These are phyloP conservation scores for Pteromalus puparum DNA, from an alignment of 1,140 invertebrate species.

Conservation along the genomic window DNA sequence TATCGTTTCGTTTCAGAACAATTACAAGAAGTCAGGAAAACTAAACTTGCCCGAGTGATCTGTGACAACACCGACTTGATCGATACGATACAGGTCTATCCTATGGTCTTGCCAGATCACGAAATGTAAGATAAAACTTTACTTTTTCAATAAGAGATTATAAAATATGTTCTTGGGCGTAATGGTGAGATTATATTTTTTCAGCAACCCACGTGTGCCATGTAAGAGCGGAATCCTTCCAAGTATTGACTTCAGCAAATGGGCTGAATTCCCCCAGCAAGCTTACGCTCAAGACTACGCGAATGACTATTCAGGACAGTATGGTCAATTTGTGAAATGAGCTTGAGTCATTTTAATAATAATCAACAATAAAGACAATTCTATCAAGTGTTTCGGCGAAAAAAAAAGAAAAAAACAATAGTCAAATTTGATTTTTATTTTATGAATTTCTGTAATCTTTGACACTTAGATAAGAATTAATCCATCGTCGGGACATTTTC, in stretches of 20 bases:
- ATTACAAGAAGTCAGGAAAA: conserved; percentile 91
- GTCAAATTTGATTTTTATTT: too few species aligned
- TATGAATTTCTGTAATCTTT: not conserved
- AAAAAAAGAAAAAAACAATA: too few species aligned
- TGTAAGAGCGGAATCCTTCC: conserved; percentile 91
- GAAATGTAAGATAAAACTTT: conserved; percentile 82
- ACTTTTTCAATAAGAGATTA: not conserved
- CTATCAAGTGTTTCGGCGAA: not conserved
- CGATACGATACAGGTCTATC: conserved; percentile 94
- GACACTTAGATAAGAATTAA: not conserved
- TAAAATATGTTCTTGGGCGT: not conserved
- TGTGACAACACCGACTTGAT: conserved; percentile 97
- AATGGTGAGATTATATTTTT: conserved; percentile 61
- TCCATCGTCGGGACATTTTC: not conserved
- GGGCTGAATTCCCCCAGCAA: conserved; percentile 82
- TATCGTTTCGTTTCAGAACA: conserved; percentile 80
- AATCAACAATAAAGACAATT: not conserved
- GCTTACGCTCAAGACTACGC: conserved; percentile 20
- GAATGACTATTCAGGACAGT: conserved; percentile 29
- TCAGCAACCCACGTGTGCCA: conserved; percentile 91
- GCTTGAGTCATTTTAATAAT: not conserved
- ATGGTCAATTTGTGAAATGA: conserved; percentile 45
- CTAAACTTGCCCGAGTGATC: conserved; percentile 89
- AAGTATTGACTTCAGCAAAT: conserved; percentile 90
- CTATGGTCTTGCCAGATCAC: conserved; percentile 93